phyloP scores from a whole-genome alignment of 2,797 vertebrate species.

The Alosa sapidissima region DNA sequence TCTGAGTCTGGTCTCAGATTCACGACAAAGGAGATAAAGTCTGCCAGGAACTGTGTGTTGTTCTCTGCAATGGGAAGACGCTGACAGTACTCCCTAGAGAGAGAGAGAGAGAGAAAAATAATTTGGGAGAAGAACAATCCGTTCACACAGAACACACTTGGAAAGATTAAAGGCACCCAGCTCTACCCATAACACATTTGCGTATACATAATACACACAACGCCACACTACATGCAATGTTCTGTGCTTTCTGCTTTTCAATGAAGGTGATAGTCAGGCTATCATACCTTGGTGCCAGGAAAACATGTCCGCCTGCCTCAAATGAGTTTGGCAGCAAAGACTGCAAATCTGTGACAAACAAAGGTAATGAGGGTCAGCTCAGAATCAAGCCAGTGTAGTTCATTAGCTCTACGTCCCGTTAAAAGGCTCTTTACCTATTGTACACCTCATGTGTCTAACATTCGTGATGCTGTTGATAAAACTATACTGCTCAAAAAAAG shows the following conservation, averaged over 20 bases:
- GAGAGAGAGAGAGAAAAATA: slow-evolving; percentile 16
- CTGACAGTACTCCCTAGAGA: slow-evolving; percentile 92
- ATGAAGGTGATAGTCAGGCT: slow-evolving; percentile 33
- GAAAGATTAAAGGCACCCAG: not conserved
- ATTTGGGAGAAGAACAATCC: not conserved
- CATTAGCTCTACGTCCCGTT: not conserved
- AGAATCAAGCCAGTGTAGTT: not conserved
- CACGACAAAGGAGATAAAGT: slow-evolving; percentile 96
- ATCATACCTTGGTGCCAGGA: slow-evolving; percentile 93
- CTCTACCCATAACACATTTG: not conserved
- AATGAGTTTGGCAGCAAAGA: slow-evolving; percentile 95
- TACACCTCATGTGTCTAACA: not conserved
- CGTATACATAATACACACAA: slow-evolving; percentile 30
- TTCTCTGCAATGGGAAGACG: slow-evolving; percentile 93
- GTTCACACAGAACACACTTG: not conserved
- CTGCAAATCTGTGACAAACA: slow-evolving; percentile 89
- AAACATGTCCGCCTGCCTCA: slow-evolving; percentile 95
- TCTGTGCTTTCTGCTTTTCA: not conserved
- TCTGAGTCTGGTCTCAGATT: slow-evolving; percentile 95
- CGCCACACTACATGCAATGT: not conserved
- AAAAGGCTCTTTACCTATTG: not conserved
- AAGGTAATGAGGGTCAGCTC: slow-evolving; percentile 53
- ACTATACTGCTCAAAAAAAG: not conserved
- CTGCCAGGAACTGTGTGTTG: slow-evolving; percentile 98
- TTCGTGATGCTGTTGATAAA: not conserved